Evolutionary conservation across 2,797 vertebrate genomes (phyloP).

Genomic region (Tokudaia tokunoshimensis): DNA sequence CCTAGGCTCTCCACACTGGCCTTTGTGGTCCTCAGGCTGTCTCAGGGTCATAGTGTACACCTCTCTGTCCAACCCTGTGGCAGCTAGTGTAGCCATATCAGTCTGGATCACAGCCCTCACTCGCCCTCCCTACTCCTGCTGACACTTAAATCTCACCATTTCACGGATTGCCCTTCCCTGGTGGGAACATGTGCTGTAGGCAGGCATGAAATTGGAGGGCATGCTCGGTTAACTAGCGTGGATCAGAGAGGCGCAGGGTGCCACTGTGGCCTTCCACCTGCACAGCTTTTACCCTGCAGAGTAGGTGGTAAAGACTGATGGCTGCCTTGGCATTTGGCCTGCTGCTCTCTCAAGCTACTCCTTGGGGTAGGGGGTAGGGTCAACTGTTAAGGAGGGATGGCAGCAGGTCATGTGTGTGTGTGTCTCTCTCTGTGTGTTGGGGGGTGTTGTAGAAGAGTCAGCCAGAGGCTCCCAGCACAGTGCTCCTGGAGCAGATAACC

Average conservation of each 20-base stretch:
- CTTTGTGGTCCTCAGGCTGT: background rate
- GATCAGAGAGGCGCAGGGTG: background rate
- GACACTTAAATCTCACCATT: slow-evolving; percentile 64
- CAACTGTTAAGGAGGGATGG: background rate
- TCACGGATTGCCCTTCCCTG: slow-evolving; percentile 34
- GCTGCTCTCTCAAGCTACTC: background rate
- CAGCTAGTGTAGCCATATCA: background rate
- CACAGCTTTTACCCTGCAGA: background rate
- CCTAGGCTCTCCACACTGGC: background rate
- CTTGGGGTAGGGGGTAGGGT: background rate
- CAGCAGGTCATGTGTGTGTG: too few relatives aligned
- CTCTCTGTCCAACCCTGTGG: fast-evolving
- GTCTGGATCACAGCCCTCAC: background rate
- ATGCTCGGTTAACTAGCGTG: background rate
- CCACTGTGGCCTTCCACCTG: background rate
- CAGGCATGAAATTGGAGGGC: slow-evolving; percentile 70
- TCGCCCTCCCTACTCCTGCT: background rate
- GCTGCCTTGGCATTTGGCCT: background rate
- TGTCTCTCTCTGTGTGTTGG: too few relatives aligned
- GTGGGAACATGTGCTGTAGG: slow-evolving; percentile 55
- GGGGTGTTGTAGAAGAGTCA: background rate
- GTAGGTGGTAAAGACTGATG: background rate
- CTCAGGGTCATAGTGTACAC: background rate
- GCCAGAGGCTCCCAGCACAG: background rate
- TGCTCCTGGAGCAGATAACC: background rate